Base-by-base conservation (phyloP, 2,797 vertebrate genomes). In the Mormyrops attenuatus region DNA sequence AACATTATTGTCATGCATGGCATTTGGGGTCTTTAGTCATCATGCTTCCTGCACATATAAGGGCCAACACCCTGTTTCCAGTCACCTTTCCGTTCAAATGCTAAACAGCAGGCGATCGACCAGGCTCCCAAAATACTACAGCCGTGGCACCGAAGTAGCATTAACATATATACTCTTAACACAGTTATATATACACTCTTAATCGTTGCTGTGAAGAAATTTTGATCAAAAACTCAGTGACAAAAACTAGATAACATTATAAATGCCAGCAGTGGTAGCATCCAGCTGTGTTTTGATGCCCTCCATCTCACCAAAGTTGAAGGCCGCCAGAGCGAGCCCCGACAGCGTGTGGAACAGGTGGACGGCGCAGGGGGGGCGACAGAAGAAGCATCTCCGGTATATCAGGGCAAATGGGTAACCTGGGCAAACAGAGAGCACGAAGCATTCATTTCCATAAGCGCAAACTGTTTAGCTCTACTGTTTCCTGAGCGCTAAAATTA, bases 331-430 rank as follows among this genome's bases (percentile, higher is more conserved):
- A 52, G 96, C 97, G 92, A 99, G 94, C 91, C 98, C 99, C 0
- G 97, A 97, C 63, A 98, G 77, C 2, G 95, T 89, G 89, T 99
- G 97, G 95, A 98, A 99, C 91, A 98, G 93, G 90, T 99, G 98
- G 92, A 98, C 93, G 91, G 98, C 95, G 93, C 96, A 96, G 92
- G 97, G 92, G 44, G 97, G 94, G 94, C 97, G 96, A 95, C 97
- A 93, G 95, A 98, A 99, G 90, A 99, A 95, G 93, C 97, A 97
- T 7, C 90, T 93, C 26, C 98, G 96, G 92, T 98, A 98, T 92
- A 98, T 95, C 95, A 98, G 94, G 90, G 98, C 98, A 95, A 96
- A 97, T 49, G 98, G 98, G 94, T 99, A 99, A 88, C 98, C 99
- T 99, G 93, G 73, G 15, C 69, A 17, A 38, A 5, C 34, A 73